Conservation (phyloP, 1,140 invertebrate genomes). For the Heliconius hewitsoni region DNA sequence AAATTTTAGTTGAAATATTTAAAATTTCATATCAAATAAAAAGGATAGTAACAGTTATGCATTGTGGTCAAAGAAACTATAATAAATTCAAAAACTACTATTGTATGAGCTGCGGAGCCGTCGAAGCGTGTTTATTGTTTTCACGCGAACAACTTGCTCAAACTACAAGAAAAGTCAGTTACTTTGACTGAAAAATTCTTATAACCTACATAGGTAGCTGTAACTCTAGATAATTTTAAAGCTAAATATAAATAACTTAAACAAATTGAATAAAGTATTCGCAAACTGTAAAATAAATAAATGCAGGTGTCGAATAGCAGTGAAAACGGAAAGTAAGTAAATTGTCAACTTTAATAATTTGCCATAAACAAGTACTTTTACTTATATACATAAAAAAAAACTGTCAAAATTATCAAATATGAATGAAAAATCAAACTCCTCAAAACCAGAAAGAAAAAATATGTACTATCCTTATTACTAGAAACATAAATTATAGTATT, state of each 20-base stretch:
- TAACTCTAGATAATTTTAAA: background rate
- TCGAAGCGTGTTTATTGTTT: conserved; percentile 34
- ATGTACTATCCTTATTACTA: too few species aligned
- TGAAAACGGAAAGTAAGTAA: too few species aligned
- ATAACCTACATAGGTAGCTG: background rate
- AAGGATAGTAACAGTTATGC: conserved; percentile 12
- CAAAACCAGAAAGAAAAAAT: too few species aligned
- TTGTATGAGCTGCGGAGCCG: conserved; percentile 22
- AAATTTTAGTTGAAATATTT: background rate
- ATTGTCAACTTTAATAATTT: too few species aligned
- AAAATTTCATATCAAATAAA: conserved; percentile 3
- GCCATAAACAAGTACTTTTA: too few species aligned
- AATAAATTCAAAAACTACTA: conserved; percentile 30
- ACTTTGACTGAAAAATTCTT: conserved; percentile 5
- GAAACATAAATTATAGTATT: too few species aligned
- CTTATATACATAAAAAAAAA: too few species aligned
- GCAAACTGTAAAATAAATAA: background rate
- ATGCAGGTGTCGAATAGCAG: too few species aligned
- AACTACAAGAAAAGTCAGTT: conserved; percentile 30
- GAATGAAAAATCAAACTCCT: too few species aligned
- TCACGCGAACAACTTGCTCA: conserved; percentile 28
- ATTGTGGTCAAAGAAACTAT: conserved; percentile 29
- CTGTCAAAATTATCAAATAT: too few species aligned
- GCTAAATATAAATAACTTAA: background rate
- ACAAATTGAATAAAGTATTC: background rate